Evolutionary conservation across 2,113 vertebrate species (phyloP), one percentile per base, ranked within the genome.

Genomic region (Terrapene triunguis): DNA sequence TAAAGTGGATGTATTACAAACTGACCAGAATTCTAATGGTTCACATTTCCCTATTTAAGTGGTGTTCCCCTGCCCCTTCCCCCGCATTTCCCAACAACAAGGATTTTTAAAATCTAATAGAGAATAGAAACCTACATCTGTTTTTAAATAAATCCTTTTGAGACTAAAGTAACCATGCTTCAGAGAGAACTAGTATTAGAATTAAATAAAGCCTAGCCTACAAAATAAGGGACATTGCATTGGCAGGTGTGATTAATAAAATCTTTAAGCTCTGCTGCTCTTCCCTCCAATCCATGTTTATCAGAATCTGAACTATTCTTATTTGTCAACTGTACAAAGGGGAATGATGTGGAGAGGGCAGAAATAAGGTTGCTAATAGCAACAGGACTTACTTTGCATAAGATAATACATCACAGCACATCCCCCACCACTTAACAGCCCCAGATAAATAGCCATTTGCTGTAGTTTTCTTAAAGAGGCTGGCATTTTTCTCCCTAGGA

Each of bases 381-480:
- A 85, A 62, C 32, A 3, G 62, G 72, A 90, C 98, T 98, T 97
- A 99, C 99, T 98, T 96, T 99, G 99, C 97, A 99, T 97, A 50
- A 99, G 98, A 85, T 98, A 98, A 96, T 99, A 99, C 99, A 99
- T 99, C 91, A 98, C 86, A 47, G 98, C 88, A 50, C 98, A 97
- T 72, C 98, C 98, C 55, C 97, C 97, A 0, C 98, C 90, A 0
- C 98, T 98, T 86, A 99, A 92, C 82, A 99, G 35, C 1, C 98
- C 99, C 94, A 99, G 95, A 96, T 98, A 99, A 95, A 99, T 93
- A 85, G 99, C 96, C 96, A 99, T 98, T 97, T 99, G 98, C 97
- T 98, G 97, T 85, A 99, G 98, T 16, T 98, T 98, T 89, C 82
- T 97, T 55, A 97, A 97, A 78, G 98, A 96, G 85, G 97, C 97